phyloP scores from a whole-genome alignment of 2,888 invertebrate species.

The Hartigia nigra region DNA sequence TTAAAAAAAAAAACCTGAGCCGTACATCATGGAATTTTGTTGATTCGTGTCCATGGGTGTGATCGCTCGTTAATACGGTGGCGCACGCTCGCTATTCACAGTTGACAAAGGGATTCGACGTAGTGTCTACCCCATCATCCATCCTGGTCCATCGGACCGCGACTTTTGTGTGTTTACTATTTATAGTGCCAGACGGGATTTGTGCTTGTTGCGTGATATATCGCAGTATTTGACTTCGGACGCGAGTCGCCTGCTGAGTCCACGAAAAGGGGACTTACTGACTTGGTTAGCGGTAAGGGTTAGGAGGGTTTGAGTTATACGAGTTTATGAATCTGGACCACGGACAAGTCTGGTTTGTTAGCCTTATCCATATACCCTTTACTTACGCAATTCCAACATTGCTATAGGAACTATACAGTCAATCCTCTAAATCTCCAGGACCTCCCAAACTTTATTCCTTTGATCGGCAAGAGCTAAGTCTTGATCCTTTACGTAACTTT shows the following conservation, averaged over 20 bases:
- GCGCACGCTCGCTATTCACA: constrained; percentile 3
- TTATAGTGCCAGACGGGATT: constrained; percentile 41
- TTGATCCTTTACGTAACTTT: neutral
- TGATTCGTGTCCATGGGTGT: constrained; percentile 1
- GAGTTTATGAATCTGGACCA: constrained; percentile 15
- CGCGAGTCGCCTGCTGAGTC: constrained; percentile 46
- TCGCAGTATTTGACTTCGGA: constrained; percentile 48
- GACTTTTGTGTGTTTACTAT: constrained; percentile 28
- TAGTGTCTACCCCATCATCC: constrained; percentile 1
- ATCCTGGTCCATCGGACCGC: constrained; percentile 2
- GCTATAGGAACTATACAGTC: neutral
- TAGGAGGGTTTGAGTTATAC: constrained; percentile 12
- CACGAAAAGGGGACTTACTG: constrained; percentile 24
- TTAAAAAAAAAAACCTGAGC: neutral
- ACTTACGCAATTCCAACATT: neutral
- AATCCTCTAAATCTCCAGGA: neutral
- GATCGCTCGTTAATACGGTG: neutral
- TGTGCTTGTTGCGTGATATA: constrained; percentile 58
- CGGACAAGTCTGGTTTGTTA: constrained; percentile 13
- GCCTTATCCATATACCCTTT: neutral
- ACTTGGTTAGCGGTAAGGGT: constrained; percentile 19
- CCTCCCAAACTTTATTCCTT: constrained; percentile 4
- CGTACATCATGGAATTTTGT: constrained; percentile 6
- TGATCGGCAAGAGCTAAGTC: neutral
- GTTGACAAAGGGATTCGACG: constrained; percentile 2